Percentiles rank a stretch among this genome's conserved stretches.
Evolutionary conservation across 2,888 invertebrate genomes (phyloP).

Genomic region (Pyrochroa serraticornis): DNA sequence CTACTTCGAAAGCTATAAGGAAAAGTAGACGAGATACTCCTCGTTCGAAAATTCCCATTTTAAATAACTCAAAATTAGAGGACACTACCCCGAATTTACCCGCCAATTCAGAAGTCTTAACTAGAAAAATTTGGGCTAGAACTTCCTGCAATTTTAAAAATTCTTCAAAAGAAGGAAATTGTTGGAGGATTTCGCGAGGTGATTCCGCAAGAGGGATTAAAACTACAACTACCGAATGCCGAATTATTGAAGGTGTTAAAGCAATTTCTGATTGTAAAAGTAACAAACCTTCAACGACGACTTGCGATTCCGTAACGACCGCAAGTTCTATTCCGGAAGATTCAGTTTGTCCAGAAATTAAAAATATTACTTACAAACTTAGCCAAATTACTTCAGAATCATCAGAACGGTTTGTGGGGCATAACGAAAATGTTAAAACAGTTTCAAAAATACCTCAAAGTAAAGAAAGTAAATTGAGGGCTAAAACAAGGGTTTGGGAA

Average conservation of each 20-base stretch:
- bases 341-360: too few species aligned
- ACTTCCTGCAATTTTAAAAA: background rate
- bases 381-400: background rate
- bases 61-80: background rate
- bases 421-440: constrained; percentile 19
- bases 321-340: background rate
- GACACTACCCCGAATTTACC: background rate
- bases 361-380: background rate
- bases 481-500: constrained; percentile 3
- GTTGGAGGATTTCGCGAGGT: background rate
- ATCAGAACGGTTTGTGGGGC: background rate
- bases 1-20: background rate
- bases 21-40: background rate
- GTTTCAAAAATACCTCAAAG: constrained; percentile 8
- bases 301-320: background rate
- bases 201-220: background rate
- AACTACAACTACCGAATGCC: background rate
- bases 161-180: too few species aligned
- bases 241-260: background rate
- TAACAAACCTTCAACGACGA: constrained; percentile 4
- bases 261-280: background rate
- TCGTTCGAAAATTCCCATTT: constrained; percentile 13
- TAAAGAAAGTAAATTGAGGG: background rate
- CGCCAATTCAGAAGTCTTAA: background rate
- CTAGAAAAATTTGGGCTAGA: background rate